Conservation (phyloP, 1,140 invertebrate species). For the Mizuhopecten yessoensis region DNA sequence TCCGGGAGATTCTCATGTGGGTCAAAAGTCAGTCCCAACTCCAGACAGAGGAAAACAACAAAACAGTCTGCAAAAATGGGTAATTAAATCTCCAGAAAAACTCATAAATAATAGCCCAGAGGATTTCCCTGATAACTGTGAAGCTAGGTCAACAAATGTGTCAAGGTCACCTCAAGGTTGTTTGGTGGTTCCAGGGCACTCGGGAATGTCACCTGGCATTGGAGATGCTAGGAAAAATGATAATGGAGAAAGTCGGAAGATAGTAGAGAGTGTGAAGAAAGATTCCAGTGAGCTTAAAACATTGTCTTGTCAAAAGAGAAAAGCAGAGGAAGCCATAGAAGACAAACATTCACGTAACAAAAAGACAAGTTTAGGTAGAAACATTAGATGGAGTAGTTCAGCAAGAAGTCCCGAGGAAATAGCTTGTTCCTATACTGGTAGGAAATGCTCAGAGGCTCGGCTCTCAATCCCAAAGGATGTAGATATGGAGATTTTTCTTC, state of each 20-base stretch:
- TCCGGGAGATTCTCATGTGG: background rate
- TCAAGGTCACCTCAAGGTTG: background rate
- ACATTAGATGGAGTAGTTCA: constrained; percentile 3
- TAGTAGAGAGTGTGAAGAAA: background rate
- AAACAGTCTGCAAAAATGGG: background rate
- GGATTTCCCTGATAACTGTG: background rate
- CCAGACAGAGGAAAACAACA: background rate
- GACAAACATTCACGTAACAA: background rate
- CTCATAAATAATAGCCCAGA: background rate
- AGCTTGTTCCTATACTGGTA: background rate
- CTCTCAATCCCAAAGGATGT: background rate
- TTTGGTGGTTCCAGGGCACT: background rate
- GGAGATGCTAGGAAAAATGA: background rate
- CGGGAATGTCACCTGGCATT: background rate
- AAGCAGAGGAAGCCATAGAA: background rate
- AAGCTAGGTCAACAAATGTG: background rate
- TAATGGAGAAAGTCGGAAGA: background rate
- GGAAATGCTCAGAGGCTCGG: background rate
- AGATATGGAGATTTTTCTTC: constrained; percentile 53
- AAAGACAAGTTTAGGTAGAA: constrained; percentile 61
- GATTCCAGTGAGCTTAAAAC: background rate
- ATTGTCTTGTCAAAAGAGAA: background rate
- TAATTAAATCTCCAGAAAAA: background rate
- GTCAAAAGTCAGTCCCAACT: background rate
- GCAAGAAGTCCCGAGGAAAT: too few relatives aligned